Percentiles rank a stretch among this genome's conserved stretches.
These are phyloP conservation scores for Odontesthes bonariensis DNA, from an alignment of 2,113 vertebrate genomes.

Conservation along the genomic window DNA sequence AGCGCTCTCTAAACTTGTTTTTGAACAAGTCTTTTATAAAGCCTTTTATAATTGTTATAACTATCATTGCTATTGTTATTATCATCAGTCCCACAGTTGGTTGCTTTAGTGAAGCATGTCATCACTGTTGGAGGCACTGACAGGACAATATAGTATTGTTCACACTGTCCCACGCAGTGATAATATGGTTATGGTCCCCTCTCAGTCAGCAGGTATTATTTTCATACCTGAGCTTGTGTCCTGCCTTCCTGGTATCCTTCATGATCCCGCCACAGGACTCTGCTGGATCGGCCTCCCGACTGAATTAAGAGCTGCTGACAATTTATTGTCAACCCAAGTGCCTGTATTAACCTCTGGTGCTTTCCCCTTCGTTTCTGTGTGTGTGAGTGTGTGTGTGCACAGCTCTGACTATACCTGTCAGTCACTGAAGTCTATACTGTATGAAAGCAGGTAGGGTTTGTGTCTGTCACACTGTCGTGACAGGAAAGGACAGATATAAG, in stretches of 20 bases:
- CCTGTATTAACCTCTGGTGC: slow-evolving; percentile 66
- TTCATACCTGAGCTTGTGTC: slow-evolving; percentile 53
- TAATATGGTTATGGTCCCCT: slow-evolving; percentile 33
- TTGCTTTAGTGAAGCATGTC: slow-evolving; percentile 27
- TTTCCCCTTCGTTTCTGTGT: slow-evolving; percentile 1
- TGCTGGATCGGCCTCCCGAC: slow-evolving; percentile 46
- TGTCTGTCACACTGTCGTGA: slow-evolving; percentile 61
- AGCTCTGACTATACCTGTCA: slow-evolving; percentile 51
- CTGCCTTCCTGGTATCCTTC: slow-evolving; percentile 37
- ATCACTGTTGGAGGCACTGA: slow-evolving; percentile 26
- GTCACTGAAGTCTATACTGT: slow-evolving; percentile 44
- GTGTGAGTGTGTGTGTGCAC: slow-evolving; percentile 19
- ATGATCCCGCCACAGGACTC: slow-evolving; percentile 63
- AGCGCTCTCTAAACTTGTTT: too few relatives aligned
- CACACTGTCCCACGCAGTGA: slow-evolving; percentile 23
- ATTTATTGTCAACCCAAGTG: slow-evolving; percentile 77
- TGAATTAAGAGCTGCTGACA: slow-evolving; percentile 84
- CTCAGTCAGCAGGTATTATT: slow-evolving; percentile 66
- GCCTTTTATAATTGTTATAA: too few relatives aligned
- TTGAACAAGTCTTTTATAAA: too few relatives aligned
- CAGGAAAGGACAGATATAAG: slow-evolving; percentile 61
- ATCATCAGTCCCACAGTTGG: too few relatives aligned
- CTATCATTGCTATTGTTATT: too few relatives aligned
- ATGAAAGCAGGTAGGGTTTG: slow-evolving; percentile 62
- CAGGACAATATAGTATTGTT: slow-evolving; percentile 27